phyloP scores from a whole-genome alignment of 2,797 vertebrate genomes.

The Emys orbicularis region DNA sequence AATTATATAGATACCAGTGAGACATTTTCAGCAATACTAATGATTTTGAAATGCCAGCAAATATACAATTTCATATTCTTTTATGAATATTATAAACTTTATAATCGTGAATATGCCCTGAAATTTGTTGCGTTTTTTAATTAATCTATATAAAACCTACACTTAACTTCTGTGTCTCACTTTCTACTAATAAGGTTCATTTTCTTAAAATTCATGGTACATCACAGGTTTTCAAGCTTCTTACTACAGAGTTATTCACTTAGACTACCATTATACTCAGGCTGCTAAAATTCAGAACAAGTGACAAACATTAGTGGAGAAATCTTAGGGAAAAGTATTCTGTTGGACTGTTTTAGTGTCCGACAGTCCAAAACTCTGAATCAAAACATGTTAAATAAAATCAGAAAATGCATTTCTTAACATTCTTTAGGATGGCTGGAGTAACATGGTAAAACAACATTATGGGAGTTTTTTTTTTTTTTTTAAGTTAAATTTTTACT shows the following conservation, averaged over 20 bases:
- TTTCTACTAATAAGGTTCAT: constrained; percentile 68
- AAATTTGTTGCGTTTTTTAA: not conserved
- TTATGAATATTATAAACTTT: not conserved
- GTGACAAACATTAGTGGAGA: not conserved
- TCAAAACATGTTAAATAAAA: not conserved
- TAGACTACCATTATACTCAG: not conserved
- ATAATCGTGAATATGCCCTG: not conserved
- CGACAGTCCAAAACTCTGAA: not conserved
- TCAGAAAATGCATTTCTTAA: not conserved
- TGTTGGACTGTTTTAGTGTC: not conserved
- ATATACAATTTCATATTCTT: not conserved
- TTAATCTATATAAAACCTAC: not conserved
- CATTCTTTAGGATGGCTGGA: not conserved
- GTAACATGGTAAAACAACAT: not conserved
- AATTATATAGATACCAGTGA: not conserved
- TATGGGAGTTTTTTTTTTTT: not conserved
- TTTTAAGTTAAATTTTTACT: not conserved
- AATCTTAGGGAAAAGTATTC: not conserved
- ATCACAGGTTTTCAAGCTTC: constrained; percentile 35
- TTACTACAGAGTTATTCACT: not conserved
- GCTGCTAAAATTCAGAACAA: constrained; percentile 25
- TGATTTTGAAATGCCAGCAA: not conserved
- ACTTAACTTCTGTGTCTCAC: not conserved
- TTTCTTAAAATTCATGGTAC: constrained; percentile 35
- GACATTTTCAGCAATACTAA: not conserved